A percentile compares a stretch with the other conserved stretches of the same genome.
Evolutionary conservation across 2,797 vertebrate species (phyloP).

Genomic region (Phalanger gymnotis): DNA sequence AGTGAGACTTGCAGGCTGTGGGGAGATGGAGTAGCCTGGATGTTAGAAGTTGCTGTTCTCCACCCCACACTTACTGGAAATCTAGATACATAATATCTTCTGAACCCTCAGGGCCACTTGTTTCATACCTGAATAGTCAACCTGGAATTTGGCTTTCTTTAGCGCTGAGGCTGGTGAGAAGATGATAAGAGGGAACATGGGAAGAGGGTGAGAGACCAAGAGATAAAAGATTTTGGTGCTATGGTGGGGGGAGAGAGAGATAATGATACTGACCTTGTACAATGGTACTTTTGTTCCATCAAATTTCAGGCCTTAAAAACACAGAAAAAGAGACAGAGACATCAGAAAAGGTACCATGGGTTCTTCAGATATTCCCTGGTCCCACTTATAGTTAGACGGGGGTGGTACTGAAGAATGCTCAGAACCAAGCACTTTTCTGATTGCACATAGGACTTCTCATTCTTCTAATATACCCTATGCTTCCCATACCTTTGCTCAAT

Average conservation of each 20-base stretch:
- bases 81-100: not conserved
- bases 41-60: no score
- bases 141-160: not conserved
- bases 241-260: not conserved
- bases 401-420: not conserved
- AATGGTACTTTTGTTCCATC: constrained; percentile 49
- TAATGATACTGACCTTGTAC: constrained; percentile 64
- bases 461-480: not conserved
- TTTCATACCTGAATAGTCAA: not conserved
- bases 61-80: not conserved
- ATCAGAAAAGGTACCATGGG: not conserved
- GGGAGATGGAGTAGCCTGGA: rapidly evolving
- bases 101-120: not conserved
- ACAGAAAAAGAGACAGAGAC: not conserved
- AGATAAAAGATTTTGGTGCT: not conserved
- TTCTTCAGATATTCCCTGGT: not conserved
- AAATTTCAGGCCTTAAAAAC: constrained; percentile 70
- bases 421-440: not conserved
- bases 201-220: not conserved
- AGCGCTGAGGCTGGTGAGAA: not conserved
- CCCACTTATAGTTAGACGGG: not conserved
- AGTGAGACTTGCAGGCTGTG: constrained; percentile 11
- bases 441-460: not conserved
- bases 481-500: not conserved
- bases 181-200: rapidly evolving